Evolutionary conservation across 2,888 invertebrate genomes (phyloP), one percentile per base, ranked within the genome.

Genomic region (Eumacrocentrus americanus): DNA sequence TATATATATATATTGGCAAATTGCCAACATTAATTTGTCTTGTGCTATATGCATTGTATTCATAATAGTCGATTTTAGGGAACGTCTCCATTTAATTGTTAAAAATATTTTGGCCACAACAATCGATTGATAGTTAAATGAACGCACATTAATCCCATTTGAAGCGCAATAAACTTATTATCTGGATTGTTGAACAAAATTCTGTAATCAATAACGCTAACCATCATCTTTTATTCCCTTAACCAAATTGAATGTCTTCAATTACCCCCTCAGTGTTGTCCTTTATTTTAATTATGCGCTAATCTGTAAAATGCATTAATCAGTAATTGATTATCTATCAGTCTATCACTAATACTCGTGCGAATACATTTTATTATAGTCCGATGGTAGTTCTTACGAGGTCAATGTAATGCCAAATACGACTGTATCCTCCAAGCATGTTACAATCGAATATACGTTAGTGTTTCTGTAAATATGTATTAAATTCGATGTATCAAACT

Each of bases 391-490:
- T n/a, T n/a, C n/a, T n/a, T n/a, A n/a, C n/a, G n/a, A n/a, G n/a
- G n/a, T n/a, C n/a, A n/a, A n/a, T n/a, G n/a, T n/a, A n/a, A n/a
- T n/a, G n/a, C n/a, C n/a, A n/a, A n/a, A n/a, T n/a, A n/a, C n/a
- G n/a, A n/a, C n/a, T n/a, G n/a, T n/a, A n/a, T n/a, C n/a, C n/a
- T n/a, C n/a, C n/a, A n/a, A n/a, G n/a, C n/a, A n/a, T n/a, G 29
- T 29, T 29, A 29, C 5, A 29, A 9, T 29, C 9, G 29, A 18
- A 52, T 48, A 60, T 54, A 62, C 61, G 56, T 52, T 58, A 48
- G 50, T 50, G 61, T 62, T 65, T 63, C 65, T 64, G 63, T 65
- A 65, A 56, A 67, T 67, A 66, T 64, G 61, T 63, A 63, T 65
- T 64, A 61, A 64, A 62, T 52, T 63, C 51, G 46, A 64, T 64